Base-by-base conservation (phyloP, 2,113 vertebrate genomes). In the Hyperopisus bebe region DNA sequence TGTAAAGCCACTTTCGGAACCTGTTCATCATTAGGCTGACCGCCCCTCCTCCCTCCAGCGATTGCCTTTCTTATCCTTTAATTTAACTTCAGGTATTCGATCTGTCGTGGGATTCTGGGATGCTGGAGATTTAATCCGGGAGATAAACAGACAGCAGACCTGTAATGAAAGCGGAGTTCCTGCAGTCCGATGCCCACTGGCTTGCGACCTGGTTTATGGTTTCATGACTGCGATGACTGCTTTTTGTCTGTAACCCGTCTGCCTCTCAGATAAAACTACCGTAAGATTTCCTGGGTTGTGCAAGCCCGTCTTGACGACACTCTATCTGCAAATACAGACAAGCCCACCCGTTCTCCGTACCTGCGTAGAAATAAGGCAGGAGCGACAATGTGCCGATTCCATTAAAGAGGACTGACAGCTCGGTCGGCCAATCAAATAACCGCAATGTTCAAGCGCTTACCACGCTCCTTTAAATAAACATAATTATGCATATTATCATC, bases 1-100 rank as follows among this genome's bases (percentile, higher is more conserved):
- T 98, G 91, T 99, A 99, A 85, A 98, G 97, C 98, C 98, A 99
- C 97, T 98, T 98, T 94, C 97, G 94, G 94, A 99, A 97, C 94
- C 97, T 97, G 97, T 98, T 97, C 98, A 99, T 98, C 97, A 97
- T 97, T 94, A 46, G 86, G 91, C 93, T 95, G 95, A 94, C 94
- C 91, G 85, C 90, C 90, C 82, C 85, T 93, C 92, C 94, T 95
- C 89, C 58, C 84, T 90, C 89, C 50, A 13, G 70, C 46, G 77
- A 24, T 35, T 11, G 48, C 58, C 42, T 10, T 46, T 62, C 42
- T 48, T 62, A 31, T 90, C 84, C 80, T 84, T 47, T 13, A 77
- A 42, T 70, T 17, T 5, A 55, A 84, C 77, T 55, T 55, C 80
- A 51, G 50, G 50, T 39, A 39, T 48, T 39, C 53, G 53, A 55